Evolutionary conservation across 2,888 invertebrate genomes (phyloP).

Genomic region (Morpho helenor): DNA sequence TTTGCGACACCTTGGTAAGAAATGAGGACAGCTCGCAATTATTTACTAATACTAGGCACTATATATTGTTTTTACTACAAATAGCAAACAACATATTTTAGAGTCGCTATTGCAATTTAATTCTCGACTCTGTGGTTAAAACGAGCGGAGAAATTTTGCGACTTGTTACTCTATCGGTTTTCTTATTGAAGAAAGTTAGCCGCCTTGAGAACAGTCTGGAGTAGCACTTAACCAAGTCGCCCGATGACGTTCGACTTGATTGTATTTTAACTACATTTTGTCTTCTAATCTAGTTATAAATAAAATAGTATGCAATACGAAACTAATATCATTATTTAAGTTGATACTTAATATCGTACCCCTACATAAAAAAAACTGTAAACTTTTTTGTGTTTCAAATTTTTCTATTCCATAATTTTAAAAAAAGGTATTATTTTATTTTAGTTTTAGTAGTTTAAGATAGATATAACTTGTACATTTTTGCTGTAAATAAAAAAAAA

Average conservation of each 20-base stretch:
- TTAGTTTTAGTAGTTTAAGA: neutral
- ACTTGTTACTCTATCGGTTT: slow-evolving; percentile 69
- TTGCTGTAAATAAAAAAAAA: too few species aligned
- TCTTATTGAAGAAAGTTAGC: slow-evolving; percentile 67
- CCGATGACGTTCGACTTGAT: slow-evolving; percentile 7
- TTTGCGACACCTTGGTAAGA: too few species aligned
- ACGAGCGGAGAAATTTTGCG: slow-evolving; percentile 55
- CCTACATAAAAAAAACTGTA: too few species aligned
- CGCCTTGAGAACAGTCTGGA: slow-evolving; percentile 44
- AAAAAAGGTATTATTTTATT: neutral
- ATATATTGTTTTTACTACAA: slow-evolving; percentile 42
- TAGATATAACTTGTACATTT: too few species aligned
- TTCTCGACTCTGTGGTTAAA: slow-evolving; percentile 44
- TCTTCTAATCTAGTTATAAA: neutral
- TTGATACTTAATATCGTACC: too few species aligned
- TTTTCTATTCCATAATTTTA: too few species aligned
- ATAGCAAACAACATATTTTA: slow-evolving; percentile 73
- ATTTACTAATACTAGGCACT: too few species aligned
- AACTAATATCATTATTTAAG: too few species aligned
- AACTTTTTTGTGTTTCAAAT: too few species aligned
- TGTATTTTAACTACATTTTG: slow-evolving; percentile 6
- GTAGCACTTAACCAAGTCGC: slow-evolving; percentile 51
- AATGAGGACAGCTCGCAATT: too few species aligned
- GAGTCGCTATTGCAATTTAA: slow-evolving; percentile 71
- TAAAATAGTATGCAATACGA: neutral